Conservation (phyloP, 2,113 vertebrate species). For the Burhinus oedicnemus region DNA sequence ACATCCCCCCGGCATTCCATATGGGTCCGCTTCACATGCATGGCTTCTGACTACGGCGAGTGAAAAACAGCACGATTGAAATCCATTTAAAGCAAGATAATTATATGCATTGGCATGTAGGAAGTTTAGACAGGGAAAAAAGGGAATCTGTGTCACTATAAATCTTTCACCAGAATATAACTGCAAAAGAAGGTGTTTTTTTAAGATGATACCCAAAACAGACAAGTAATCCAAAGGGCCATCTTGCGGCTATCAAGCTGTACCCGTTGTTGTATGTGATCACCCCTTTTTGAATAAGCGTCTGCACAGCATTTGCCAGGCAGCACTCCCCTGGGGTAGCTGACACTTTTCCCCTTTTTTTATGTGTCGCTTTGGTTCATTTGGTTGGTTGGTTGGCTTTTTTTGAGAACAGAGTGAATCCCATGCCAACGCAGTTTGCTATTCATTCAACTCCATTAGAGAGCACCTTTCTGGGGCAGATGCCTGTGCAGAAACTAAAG, state of each 20-base stretch:
- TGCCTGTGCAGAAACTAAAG: neutral
- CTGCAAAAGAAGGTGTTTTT: neutral
- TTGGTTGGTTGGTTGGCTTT: neutral
- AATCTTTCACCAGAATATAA: neutral
- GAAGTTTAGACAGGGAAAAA: neutral
- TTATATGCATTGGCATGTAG: neutral
- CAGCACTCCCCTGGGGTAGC: neutral
- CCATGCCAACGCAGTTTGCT: neutral
- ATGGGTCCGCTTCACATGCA: conserved; percentile 86
- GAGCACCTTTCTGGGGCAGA: neutral
- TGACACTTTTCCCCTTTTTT: neutral
- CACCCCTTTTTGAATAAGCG: neutral
- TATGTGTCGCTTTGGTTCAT: neutral
- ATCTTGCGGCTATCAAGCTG: neutral
- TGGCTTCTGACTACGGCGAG: conserved; percentile 86
- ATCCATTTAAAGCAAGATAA: neutral
- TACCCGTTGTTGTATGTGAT: fast-evolving
- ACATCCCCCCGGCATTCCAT: conserved; percentile 89
- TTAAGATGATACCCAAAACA: neutral
- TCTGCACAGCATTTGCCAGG: neutral
- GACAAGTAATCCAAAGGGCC: neutral
- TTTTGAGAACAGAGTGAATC: neutral
- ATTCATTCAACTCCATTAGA: neutral
- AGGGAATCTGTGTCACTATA: neutral
- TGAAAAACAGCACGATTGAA: conserved; percentile 45